phyloP scores from a whole-genome alignment of 2,888 invertebrate genomes.

The Arctia plantaginis region DNA sequence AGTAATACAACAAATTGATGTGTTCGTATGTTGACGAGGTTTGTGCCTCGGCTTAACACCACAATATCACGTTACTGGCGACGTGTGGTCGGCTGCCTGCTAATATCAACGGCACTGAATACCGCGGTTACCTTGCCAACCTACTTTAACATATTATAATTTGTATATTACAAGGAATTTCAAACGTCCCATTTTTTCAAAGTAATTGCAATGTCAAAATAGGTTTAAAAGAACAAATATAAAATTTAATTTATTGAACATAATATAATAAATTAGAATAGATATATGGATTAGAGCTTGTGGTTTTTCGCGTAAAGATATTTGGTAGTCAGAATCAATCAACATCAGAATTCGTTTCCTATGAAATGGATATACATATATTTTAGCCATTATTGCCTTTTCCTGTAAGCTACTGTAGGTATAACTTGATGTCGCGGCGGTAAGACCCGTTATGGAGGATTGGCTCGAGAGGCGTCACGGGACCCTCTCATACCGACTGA shows the following conservation, averaged over 20 bases:
- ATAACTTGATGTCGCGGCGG: neutral
- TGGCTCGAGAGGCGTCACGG: too few species aligned
- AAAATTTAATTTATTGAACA: neutral
- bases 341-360: neutral
- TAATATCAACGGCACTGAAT: conserved; percentile 34
- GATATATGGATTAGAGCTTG: neutral
- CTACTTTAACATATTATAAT: neutral
- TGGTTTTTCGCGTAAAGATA: neutral
- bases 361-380: neutral
- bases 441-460: too few species aligned
- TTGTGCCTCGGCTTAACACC: conserved; percentile 16
- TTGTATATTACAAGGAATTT: neutral
- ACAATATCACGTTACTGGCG: conserved; percentile 40
- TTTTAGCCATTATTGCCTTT: neutral
- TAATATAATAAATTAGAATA: neutral
- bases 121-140: conserved; percentile 22
- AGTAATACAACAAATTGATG: conserved; percentile 5
- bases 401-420: neutral
- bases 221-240: neutral
- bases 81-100: conserved; percentile 33
- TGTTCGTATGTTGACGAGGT: conserved; percentile 10
- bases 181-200: neutral
- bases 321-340: neutral
- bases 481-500: too few species aligned
- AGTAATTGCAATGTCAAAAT: neutral